Conservation (phyloP, 2,113 vertebrate species). For the Scolopax mira region DNA sequence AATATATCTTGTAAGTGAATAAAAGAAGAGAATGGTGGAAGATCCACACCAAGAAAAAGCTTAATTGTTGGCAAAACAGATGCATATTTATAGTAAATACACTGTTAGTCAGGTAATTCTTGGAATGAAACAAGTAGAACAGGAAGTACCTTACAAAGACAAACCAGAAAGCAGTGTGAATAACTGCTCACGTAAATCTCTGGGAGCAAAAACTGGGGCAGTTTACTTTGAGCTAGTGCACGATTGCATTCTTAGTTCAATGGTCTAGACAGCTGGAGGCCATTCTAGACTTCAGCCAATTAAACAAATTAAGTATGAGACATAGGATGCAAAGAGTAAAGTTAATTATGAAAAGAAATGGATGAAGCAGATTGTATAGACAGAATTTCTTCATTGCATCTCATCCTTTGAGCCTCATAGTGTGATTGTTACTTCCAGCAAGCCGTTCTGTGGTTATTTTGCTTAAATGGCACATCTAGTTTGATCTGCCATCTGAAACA, state of each 20-base stretch:
- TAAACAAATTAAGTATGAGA: constrained; percentile 58
- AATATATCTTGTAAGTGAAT: not conserved
- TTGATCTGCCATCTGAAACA: not conserved
- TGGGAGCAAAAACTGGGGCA: not conserved
- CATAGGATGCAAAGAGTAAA: constrained; percentile 42
- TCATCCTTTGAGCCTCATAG: not conserved
- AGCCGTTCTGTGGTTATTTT: constrained; percentile 19
- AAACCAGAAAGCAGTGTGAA: constrained; percentile 4
- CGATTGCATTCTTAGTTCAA: constrained; percentile 17
- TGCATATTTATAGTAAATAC: not conserved
- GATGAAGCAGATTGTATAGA: constrained; percentile 41
- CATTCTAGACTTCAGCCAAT: constrained; percentile 29
- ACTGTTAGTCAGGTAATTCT: not conserved
- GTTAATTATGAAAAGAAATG: constrained; percentile 44
- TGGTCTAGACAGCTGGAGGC: constrained; percentile 56
- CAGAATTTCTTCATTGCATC: constrained; percentile 9
- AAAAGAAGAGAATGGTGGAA: not conserved
- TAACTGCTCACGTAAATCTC: not conserved
- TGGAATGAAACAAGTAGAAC: constrained; percentile 45
- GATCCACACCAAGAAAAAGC: not conserved
- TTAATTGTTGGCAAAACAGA: not conserved
- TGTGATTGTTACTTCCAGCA: constrained; percentile 20
- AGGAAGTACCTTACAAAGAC: constrained; percentile 30
- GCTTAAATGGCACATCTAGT: constrained; percentile 6
- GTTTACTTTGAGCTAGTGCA: not conserved